phyloP scores from a whole-genome alignment of 2,113 vertebrate species.

The Chascanopsetta lugubris region DNA sequence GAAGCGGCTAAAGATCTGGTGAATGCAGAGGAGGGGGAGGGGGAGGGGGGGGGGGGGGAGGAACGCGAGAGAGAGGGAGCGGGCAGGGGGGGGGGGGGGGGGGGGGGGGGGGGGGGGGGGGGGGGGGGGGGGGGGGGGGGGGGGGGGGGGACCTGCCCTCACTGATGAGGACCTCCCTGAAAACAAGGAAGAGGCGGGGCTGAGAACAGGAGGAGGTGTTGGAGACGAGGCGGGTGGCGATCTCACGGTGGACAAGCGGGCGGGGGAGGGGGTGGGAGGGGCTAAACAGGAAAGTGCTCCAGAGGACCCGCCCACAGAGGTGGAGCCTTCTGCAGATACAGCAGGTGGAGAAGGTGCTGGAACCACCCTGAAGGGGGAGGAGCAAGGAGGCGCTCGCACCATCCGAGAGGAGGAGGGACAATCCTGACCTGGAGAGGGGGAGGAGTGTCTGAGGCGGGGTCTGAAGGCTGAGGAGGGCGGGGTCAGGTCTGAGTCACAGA shows the following conservation, averaged over 20 bases:
- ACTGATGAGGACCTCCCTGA: conserved; percentile 23
- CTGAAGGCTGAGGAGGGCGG: conserved; percentile 36
- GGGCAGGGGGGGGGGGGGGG: conserved; percentile 26
- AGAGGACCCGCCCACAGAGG: conserved; percentile 21
- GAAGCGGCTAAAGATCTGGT: conserved; percentile 85
- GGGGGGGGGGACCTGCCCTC: conserved; percentile 22
- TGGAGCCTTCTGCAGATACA: conserved; percentile 51
- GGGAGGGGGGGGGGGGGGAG: conserved; percentile 58
- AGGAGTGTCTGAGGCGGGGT: conserved; percentile 33
- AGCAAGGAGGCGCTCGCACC: conserved; percentile 21
- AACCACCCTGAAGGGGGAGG: conserved; percentile 28
- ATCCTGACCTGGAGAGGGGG: conserved; percentile 54
- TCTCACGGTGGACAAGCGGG: conserved; percentile 19
- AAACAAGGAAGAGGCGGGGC: conserved; percentile 64
- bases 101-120: conserved; percentile 49
- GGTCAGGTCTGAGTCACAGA: background rate
- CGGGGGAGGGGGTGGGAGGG: conserved; percentile 6
- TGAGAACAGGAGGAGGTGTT: conserved; percentile 70
- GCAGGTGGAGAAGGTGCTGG: conserved; percentile 52
- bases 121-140: conserved; percentile 22
- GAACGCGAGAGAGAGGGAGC: no score
- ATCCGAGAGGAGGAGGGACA: conserved; percentile 4
- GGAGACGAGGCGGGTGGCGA: conserved; percentile 60
- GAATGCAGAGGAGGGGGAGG: conserved; percentile 71
- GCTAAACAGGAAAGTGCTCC: conserved; percentile 43